phyloP scores from a whole-genome alignment of 2,888 invertebrate genomes.

The Chrysopilus asiliformis region DNA sequence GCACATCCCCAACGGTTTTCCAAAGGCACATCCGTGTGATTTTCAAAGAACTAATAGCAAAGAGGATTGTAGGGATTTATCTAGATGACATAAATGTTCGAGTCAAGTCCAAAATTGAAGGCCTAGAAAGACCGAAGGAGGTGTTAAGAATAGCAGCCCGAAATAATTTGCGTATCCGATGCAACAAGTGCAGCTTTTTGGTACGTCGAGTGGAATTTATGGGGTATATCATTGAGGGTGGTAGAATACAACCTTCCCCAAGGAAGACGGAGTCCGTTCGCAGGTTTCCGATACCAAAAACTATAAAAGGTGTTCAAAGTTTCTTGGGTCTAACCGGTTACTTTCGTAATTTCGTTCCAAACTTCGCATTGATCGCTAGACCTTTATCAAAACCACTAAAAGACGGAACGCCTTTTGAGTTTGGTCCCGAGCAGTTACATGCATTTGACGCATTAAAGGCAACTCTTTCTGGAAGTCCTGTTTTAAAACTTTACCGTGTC shows the following conservation, averaged over 20 bases:
- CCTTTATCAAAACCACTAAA: conserved; percentile 21
- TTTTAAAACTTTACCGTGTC: conserved; percentile 13
- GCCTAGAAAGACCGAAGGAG: conserved; percentile 3
- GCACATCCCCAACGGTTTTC: conserved; percentile 26
- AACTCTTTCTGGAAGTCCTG: conserved; percentile 3
- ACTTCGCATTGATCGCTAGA: conserved; percentile 22
- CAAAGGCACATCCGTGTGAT: conserved; percentile 14
- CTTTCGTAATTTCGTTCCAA: conserved; percentile 25
- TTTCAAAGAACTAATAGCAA: conserved; percentile 8
- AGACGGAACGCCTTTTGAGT: conserved; percentile 7
- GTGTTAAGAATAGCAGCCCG: conserved; percentile 1
- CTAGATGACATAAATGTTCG: conserved; percentile 10
- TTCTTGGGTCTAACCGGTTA: conserved; percentile 26
- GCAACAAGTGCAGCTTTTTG: conserved; percentile 14
- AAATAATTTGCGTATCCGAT: conserved; percentile 13
- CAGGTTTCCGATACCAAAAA: conserved; percentile 21
- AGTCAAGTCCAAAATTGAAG: conserved; percentile 5
- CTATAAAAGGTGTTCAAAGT: conserved; percentile 21
- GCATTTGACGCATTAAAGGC: conserved; percentile 8
- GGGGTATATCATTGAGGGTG: conserved; percentile 21
- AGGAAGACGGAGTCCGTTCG: conserved; percentile 20
- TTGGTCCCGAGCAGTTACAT: conserved; percentile 20
- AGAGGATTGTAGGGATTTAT: conserved; percentile 8
- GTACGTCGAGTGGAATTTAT: conserved; percentile 16
- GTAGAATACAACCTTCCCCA: conserved; percentile 15